Percentiles rank a stretch among this genome's conserved stretches.
Evolutionary conservation across 1,140 invertebrate species (phyloP).

Genomic region (Amphibalanus amphitrite): DNA sequence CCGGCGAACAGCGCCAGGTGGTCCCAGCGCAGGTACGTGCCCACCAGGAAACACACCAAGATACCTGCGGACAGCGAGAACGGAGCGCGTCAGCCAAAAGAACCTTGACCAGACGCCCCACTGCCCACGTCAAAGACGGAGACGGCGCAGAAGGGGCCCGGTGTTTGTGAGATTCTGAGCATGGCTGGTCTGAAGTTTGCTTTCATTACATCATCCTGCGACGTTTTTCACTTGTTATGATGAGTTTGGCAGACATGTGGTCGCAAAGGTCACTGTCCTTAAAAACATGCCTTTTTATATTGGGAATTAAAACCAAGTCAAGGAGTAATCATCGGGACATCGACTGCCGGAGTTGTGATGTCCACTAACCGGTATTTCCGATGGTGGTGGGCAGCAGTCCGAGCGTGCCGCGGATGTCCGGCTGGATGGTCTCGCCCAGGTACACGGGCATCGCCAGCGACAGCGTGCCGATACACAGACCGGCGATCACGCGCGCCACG

Average conservation of each 20-base stretch:
- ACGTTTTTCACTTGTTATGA: no score
- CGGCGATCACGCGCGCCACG: slow-evolving; percentile 52
- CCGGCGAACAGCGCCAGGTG: slow-evolving; percentile 56
- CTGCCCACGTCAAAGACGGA: no score
- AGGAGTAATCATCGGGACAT: slow-evolving; percentile 18
- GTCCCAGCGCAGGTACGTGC: slow-evolving; percentile 59
- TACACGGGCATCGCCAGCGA: slow-evolving; percentile 75
- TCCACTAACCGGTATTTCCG: slow-evolving; percentile 57
- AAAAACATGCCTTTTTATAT: not conserved
- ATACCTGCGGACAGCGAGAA: slow-evolving; percentile 38
- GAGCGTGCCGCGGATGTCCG: slow-evolving; percentile 69
- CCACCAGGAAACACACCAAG: slow-evolving; percentile 51
- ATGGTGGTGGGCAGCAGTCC: slow-evolving; percentile 76
- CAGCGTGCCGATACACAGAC: slow-evolving; percentile 50
- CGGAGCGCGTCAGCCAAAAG: no score
- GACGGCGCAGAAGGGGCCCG: no score
- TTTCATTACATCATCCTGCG: no score
- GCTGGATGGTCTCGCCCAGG: slow-evolving; percentile 76
- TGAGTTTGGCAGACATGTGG: no score
- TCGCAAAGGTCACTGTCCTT: no score
- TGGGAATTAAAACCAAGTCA: slow-evolving; percentile 33
- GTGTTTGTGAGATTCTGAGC: no score
- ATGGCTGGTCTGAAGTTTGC: no score
- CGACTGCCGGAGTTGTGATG: slow-evolving; percentile 15
- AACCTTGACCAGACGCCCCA: no score